phyloP scores from a whole-genome alignment of 2,113 vertebrate genomes.

The Anoura caudifer region DNA sequence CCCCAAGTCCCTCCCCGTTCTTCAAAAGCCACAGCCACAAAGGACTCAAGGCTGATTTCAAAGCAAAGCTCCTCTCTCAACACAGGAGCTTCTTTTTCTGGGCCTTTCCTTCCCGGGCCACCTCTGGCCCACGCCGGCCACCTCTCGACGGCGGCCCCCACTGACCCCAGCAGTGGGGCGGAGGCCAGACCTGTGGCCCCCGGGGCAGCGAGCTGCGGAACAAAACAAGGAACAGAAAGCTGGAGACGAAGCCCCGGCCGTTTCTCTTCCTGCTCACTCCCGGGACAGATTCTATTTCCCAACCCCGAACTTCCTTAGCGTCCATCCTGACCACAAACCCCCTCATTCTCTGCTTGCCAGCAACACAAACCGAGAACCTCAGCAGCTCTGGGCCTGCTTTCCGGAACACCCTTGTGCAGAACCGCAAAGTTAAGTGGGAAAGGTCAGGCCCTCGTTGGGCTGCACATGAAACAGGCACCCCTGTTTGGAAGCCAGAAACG shows the following conservation, averaged over 20 bases:
- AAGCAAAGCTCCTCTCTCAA: neutral
- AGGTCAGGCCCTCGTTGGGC: neutral
- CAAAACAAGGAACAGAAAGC: too few species aligned
- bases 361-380: neutral
- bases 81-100: neutral
- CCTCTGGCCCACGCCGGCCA: neutral
- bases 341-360: neutral
- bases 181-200: neutral
- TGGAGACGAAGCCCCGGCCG: too few species aligned
- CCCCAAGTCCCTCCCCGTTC: constrained; percentile 1
- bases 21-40: neutral
- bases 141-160: neutral
- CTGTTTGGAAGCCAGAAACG: fast-evolving
- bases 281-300: neutral
- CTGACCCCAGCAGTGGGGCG: neutral
- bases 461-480: neutral
- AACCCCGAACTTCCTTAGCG: neutral
- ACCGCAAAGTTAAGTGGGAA: neutral
- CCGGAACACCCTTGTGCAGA: neutral
- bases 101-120: neutral
- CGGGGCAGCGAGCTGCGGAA: neutral
- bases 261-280: neutral
- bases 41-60: neutral
- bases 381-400: neutral
- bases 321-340: neutral